Evolutionary conservation across 2,797 vertebrate genomes (phyloP).

Genomic region (Scyliorhinus canicula): DNA sequence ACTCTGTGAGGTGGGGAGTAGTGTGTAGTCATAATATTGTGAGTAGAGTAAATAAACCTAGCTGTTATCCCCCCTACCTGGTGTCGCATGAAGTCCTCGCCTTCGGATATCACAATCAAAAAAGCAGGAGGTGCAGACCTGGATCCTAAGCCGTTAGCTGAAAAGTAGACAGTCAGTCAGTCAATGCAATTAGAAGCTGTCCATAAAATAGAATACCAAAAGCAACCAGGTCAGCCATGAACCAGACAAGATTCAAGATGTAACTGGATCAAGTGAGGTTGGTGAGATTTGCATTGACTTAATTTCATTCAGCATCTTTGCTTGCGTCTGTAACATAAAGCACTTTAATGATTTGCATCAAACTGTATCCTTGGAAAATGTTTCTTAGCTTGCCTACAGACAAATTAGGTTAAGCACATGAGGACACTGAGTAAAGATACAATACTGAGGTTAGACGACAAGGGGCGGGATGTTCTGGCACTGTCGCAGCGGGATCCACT

Average conservation of each 20-base stretch:
- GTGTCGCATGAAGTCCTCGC: too few species aligned
- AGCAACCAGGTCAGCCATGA: background rate
- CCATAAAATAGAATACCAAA: background rate
- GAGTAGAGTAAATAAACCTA: too few species aligned
- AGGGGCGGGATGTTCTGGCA: too few species aligned
- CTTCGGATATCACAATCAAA: too few species aligned
- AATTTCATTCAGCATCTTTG: background rate
- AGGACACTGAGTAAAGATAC: background rate
- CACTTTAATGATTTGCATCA: background rate
- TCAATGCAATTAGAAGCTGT: background rate
- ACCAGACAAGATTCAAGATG: background rate
- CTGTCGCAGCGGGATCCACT: too few species aligned
- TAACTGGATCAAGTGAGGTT: too few species aligned
- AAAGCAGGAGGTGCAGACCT: background rate
- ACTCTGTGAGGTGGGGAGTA: too few species aligned
- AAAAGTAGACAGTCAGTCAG: background rate
- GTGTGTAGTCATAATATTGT: too few species aligned
- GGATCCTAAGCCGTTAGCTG: background rate
- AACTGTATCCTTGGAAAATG: background rate
- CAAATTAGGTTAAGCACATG: background rate
- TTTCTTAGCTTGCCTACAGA: background rate
- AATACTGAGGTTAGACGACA: background rate
- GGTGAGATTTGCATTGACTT: background rate
- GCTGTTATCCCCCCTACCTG: too few species aligned
- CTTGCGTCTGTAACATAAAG: background rate